These are phyloP conservation scores for Ecliptopera silaceata DNA, from an alignment of 2,888 invertebrate genomes.

Conservation along the genomic window DNA sequence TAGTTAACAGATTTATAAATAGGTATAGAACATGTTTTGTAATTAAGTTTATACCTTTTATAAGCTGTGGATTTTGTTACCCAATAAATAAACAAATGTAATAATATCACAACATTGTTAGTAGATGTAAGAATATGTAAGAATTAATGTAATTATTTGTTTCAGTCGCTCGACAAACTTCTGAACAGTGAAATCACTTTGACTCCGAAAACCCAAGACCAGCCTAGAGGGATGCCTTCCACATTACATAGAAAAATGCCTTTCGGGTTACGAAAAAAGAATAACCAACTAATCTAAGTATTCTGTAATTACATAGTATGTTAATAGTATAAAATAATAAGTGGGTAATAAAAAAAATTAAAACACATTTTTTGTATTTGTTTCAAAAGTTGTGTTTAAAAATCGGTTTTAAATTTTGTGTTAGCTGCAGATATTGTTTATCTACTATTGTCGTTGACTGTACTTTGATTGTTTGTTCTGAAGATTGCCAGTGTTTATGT, in stretches of 20 bases:
- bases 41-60: too few relatives aligned
- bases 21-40: too few relatives aligned
- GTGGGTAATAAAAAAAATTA: neutral
- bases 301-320: conserved; percentile 9
- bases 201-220: conserved; percentile 23
- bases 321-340: neutral
- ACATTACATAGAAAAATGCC: conserved; percentile 46
- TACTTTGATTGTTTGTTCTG: neutral
- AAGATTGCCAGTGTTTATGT: neutral
- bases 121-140: too few relatives aligned
- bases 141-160: conserved; percentile 23
- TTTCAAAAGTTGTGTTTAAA: too few relatives aligned
- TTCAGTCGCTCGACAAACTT: conserved; percentile 62
- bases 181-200: conserved; percentile 57
- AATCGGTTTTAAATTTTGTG: too few relatives aligned
- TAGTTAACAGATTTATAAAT: too few relatives aligned
- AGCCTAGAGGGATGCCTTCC: conserved; percentile 40
- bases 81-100: too few relatives aligned
- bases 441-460: neutral
- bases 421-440: neutral
- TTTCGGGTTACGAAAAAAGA: conserved; percentile 49
- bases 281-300: conserved; percentile 15
- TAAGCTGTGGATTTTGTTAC: too few relatives aligned
- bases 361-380: too few relatives aligned
- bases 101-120: too few relatives aligned